Base-by-base conservation (phyloP, 2,888 invertebrate species). In the Kryphioiulus occultus region DNA sequence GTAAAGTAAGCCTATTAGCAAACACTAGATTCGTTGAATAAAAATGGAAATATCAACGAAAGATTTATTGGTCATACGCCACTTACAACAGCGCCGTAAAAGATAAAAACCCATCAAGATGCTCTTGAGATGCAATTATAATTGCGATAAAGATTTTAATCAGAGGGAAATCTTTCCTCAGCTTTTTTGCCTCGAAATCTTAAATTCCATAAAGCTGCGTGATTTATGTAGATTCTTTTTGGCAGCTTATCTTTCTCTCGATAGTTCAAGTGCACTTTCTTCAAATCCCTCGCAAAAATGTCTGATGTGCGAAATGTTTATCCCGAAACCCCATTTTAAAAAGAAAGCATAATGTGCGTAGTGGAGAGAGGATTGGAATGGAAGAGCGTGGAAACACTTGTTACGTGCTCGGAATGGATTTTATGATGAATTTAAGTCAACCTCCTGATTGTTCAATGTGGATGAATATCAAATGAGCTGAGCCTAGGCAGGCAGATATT, bases 381-480 rank as follows among this genome's bases (percentile, higher is more conserved):
- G 26, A n/a, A 26, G 26, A 68, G 68, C 68, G 68, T 68, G n/a
- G 68, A 68, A 68, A 68, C 68, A 68, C 68, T 68, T 68, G 68
- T 68, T 68, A 68, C 68, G 68, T 68, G 68, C 68, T 68, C 68
- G 12, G 68, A 68, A 68, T 68, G 68, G 68, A 68, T 68, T 68
- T 68, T 68, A 68, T 68, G 68, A 68, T 68, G 68, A 68, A 68
- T 68, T 68, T 68, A 68, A 68, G 68, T 68, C 68, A 68, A 68
- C 68, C 68, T 68, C 68, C 26, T 68, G 68, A 68, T 68, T 68
- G 68, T 68, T 68, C 68, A 68, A 84, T 84, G 84, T 39, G 84
- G 84, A 84, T 84, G 84, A 84, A 84, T 84, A 84, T 84, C 84
- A 84, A 84, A 84, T 84, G 84, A 84, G 84, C 84, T 68, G 68